A percentile compares a stretch with the other conserved stretches of the same genome.
Conservation (phyloP, 2,888 invertebrate genomes). For the Drosophila colorata region DNA sequence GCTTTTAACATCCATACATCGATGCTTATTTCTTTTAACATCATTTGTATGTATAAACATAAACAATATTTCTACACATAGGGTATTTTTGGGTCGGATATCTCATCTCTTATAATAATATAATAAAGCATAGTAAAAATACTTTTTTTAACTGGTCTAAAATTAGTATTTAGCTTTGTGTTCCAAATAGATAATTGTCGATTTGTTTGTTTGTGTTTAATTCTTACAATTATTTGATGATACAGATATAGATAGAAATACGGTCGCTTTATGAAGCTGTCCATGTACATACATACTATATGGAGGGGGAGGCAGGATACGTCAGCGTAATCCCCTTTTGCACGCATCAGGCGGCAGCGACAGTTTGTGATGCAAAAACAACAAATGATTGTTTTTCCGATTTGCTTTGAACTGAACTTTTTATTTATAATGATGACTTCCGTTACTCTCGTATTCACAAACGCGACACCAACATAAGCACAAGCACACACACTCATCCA, state of each 20-base stretch:
- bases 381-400: slow-evolving; percentile 59
- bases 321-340: background rate
- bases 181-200: background rate
- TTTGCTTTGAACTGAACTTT: slow-evolving; percentile 65
- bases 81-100: too few relatives aligned
- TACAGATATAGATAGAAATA: too few relatives aligned
- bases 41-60: too few relatives aligned
- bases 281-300: too few relatives aligned
- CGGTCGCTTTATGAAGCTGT: too few relatives aligned
- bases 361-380: slow-evolving; percentile 40
- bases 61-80: too few relatives aligned
- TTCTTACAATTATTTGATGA: too few relatives aligned
- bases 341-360: slow-evolving; percentile 2
- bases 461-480: slow-evolving; percentile 34
- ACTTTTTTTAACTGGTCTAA: too few relatives aligned
- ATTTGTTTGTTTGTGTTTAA: background rate
- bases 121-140: too few relatives aligned
- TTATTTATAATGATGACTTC: slow-evolving; percentile 80
- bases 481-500: slow-evolving; percentile 29
- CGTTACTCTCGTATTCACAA: slow-evolving; percentile 41
- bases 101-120: too few relatives aligned
- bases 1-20: too few relatives aligned
- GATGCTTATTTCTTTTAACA: too few relatives aligned
- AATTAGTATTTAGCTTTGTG: background rate
- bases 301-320: background rate